A percentile compares a stretch with the other conserved stretches of the same genome.
Evolutionary conservation across 1,140 invertebrate genomes (phyloP).

Genomic region (Leptoteleia sp.): DNA sequence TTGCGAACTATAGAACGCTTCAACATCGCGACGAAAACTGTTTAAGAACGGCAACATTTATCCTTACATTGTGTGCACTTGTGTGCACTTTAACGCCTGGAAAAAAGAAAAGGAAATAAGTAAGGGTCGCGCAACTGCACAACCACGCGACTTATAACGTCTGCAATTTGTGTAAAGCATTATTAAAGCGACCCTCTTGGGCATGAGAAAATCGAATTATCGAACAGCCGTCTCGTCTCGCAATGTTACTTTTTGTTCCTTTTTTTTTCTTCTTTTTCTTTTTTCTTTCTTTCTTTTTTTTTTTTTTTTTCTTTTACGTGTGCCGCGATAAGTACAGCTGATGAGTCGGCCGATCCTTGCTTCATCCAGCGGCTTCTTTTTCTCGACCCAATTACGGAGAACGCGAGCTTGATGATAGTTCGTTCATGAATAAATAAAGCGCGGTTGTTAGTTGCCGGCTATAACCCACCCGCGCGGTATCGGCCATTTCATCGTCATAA

Average conservation of each 20-base stretch:
- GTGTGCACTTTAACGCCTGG: not conserved
- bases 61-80: slow-evolving; percentile 30
- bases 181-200: not conserved
- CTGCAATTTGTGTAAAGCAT: slow-evolving; percentile 12
- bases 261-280: too few relatives aligned
- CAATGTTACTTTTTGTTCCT: too few relatives aligned
- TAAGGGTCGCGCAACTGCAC: not conserved
- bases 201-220: too few relatives aligned
- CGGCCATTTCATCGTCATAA: slow-evolving; percentile 25
- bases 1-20: slow-evolving; percentile 25
- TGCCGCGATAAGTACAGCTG: slow-evolving; percentile 12
- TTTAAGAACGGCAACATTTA: slow-evolving; percentile 15
- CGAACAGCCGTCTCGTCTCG: too few relatives aligned
- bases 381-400: slow-evolving; percentile 49
- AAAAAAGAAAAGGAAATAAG: slow-evolving; percentile 23
- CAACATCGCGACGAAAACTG: slow-evolving; percentile 6
- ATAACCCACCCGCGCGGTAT: slow-evolving; percentile 15
- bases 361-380: slow-evolving; percentile 25
- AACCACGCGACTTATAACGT: slow-evolving; percentile 12
- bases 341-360: slow-evolving; percentile 22
- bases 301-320: too few relatives aligned
- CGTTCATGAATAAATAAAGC: slow-evolving; percentile 48
- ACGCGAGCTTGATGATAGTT: slow-evolving; percentile 42
- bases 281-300: too few relatives aligned
- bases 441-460: slow-evolving; percentile 48